phyloP scores from a whole-genome alignment of 2,888 invertebrate species.

The Zaprionus bogoriensis region DNA sequence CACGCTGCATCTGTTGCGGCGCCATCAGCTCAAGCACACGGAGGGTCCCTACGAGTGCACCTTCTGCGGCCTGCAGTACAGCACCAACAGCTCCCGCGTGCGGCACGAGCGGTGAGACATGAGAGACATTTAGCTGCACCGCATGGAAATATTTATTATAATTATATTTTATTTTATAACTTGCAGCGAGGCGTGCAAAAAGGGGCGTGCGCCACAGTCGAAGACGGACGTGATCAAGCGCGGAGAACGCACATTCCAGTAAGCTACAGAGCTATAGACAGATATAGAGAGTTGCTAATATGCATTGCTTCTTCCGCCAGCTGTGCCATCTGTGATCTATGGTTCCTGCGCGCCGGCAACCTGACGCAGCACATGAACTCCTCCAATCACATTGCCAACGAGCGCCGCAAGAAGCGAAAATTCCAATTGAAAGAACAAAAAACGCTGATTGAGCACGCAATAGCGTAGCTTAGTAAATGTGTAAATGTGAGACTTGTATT shows the following conservation, averaged over 20 bases:
- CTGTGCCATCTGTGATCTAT: conserved; percentile 61
- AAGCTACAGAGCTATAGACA: conserved; percentile 9
- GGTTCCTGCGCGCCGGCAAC: conserved; percentile 65
- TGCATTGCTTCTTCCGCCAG: conserved; percentile 13
- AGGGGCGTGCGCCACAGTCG: conserved; percentile 62
- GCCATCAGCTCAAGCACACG: conserved; percentile 64
- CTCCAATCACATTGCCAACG: conserved; percentile 56
- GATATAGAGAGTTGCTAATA: too few relatives aligned
- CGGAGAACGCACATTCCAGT: conserved; percentile 69
- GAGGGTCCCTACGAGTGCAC: conserved; percentile 64
- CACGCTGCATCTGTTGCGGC: conserved; percentile 55
- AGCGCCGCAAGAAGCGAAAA: conserved; percentile 43
- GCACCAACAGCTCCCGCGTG: conserved; percentile 67
- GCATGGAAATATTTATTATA: too few relatives aligned
- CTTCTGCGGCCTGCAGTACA: conserved; percentile 68
- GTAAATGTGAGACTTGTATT: conserved; percentile 11
- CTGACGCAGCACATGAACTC: conserved; percentile 61
- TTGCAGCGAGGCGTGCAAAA: conserved; percentile 62
- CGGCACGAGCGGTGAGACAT: conserved; percentile 67
- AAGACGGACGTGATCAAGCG: conserved; percentile 67
- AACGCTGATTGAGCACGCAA: not conserved
- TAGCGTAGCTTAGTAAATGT: not conserved
- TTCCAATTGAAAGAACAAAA: conserved; percentile 20
- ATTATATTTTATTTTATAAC: not conserved
- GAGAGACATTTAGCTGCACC: too few relatives aligned